phyloP scores from a whole-genome alignment of 2,797 vertebrate species.

The Malacoraja senta region DNA sequence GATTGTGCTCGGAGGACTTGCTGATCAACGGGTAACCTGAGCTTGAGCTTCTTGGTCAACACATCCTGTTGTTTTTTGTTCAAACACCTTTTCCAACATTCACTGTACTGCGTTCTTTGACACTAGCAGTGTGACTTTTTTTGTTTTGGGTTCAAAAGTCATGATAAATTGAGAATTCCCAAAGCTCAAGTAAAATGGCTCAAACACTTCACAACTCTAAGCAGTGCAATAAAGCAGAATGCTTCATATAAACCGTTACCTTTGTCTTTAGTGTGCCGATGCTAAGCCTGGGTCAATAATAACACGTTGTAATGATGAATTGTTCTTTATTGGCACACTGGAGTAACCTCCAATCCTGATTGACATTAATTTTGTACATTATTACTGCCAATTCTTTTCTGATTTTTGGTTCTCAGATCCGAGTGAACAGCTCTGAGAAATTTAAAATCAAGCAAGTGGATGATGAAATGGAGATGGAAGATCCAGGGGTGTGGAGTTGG shows the following conservation, averaged over 20 bases:
- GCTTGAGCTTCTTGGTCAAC: not conserved
- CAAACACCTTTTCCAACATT: not conserved
- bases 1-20: not conserved
- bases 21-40: not conserved
- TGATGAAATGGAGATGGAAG: constrained; percentile 73
- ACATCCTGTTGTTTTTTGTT: not conserved
- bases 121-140: not conserved
- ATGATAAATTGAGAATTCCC: not conserved
- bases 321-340: not conserved
- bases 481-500: constrained; percentile 67
- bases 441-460: constrained; percentile 76
- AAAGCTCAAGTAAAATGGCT: not conserved
- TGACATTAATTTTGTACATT: not conserved
- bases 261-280: not conserved
- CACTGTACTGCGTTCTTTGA: not conserved
- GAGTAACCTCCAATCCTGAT: not conserved
- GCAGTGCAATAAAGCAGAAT: not conserved
- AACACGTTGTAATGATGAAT: not conserved
- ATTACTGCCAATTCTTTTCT: not conserved
- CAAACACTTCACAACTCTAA: not conserved
- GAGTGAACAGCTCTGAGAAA: constrained; percentile 68
- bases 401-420: constrained; percentile 60
- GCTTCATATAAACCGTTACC: not conserved
- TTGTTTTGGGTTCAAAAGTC: not conserved
- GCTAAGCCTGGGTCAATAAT: not conserved